Base-by-base conservation (phyloP, 2,888 invertebrate species). In the Druceiella hillmani region DNA sequence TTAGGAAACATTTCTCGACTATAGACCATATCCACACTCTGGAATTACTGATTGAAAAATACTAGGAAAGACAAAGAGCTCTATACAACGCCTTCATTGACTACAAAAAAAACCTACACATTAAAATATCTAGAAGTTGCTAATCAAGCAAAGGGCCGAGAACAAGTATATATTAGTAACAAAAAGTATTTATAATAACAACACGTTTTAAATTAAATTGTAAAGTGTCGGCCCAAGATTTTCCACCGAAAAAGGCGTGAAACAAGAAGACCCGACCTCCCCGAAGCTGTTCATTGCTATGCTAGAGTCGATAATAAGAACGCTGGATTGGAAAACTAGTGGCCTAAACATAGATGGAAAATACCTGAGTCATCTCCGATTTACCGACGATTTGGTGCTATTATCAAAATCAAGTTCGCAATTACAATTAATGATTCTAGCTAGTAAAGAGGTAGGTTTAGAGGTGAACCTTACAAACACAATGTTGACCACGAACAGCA, bases 391-490 rank as follows among this genome's bases (percentile, higher is more conserved):
- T 11, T 14, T 31, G 17, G 29, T 31, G 17, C 32, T 31, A n/a
- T 31, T 31, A 17, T 31, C 32, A 17, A 20, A 31, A 14, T 17
- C 15, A 31, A 20, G 17, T 17, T 3, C 10, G 7, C 33, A 47
- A 31, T 7, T 43, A 30, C 45, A 45, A 13, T 3, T 4, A 15
- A 44, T 44, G 44, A 12, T 41, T 7, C 12, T n/a, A 17, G 43
- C 33, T 15, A 47, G 45, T 13, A 40, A 33, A 3, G 3, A 35
- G 3, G 39, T 42, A 9, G 44, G 44, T n/a, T 29, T 36, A 20
- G 38, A 45, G 35, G 43, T 47, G 20, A 43, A 44, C 20, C 36
- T 40, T 24, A 22, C 35, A 1, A 46, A 43, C 39, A 43, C 41
- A 16, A 41, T 43, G 43, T 10, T 41, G 2, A 39, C 43, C 43